Evolutionary conservation across 2,888 invertebrate genomes (phyloP), one percentile per base, ranked within the genome.

Genomic region (Oscheius onirici): DNA sequence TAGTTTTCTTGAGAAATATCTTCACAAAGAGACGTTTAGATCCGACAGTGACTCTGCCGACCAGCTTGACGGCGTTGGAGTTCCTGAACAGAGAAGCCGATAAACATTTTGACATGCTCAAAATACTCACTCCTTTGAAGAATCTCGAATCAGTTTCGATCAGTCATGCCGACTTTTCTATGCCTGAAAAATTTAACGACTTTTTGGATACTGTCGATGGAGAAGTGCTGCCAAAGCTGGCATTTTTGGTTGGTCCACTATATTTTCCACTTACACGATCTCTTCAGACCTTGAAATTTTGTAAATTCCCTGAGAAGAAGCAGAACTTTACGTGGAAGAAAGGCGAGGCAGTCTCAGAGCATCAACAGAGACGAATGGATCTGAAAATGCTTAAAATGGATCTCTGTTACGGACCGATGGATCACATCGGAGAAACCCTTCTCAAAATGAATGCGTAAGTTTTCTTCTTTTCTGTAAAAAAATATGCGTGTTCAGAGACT

Each of bases 381-480:
- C 28, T 66, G 11, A 34, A 41, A 13, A 52, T 66, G 52, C 20
- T 66, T 2, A 52, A 54, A 54, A 17, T 66, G 11, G 66, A 66
- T 24, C 66, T 66, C 52, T 66, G 66, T 22, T 66, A 52, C 22
- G 66, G 66, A 8, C 49, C 46, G 34, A 63, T 63, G 2, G 46
- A 63, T 46, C 17, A 8, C 13, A 63, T 63, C 34, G 63, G 63
- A 17, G n/a, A 10, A 11, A 63, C n/a, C 15, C 24, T 63, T 24
- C 13, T 63, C 6, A 15, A 20, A 13, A 17, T 63, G 11, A 63
- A 63, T 20, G 28, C 17, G 63, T 63, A 43, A 24, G 34, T 6
- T 3, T 46, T 20, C 13, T 46, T 3, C 6, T 55, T 15, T n/a
- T 24, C 17, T 55, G 3, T 43, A 13, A 3, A 11, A 3, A 1